Evolutionary conservation across 2,888 invertebrate species (phyloP).

Genomic region (Xylophagus ater): DNA sequence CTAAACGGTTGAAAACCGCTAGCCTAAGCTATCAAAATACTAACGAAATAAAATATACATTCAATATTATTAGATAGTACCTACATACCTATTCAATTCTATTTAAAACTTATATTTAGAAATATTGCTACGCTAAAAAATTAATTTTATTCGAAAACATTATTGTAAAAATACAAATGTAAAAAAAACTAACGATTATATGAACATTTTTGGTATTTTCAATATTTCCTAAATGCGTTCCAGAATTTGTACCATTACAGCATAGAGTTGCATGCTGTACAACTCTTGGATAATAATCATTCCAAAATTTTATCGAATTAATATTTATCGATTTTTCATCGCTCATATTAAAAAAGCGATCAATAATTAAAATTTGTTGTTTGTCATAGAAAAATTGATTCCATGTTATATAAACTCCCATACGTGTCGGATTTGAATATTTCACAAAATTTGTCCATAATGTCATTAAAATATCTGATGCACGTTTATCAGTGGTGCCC

Average conservation of each 20-base stretch:
- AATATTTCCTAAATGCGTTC: conserved; percentile 7
- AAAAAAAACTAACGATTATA: no score
- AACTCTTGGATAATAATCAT: conserved; percentile 69
- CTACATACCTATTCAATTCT: no score
- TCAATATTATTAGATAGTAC: no score
- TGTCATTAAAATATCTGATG: conserved; percentile 68
- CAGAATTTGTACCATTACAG: conserved; percentile 48
- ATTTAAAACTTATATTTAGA: no score
- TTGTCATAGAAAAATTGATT: conserved; percentile 53
- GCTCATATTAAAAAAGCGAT: conserved; percentile 67
- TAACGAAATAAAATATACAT: no score
- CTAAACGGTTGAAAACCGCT: no score
- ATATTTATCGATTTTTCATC: conserved; percentile 56
- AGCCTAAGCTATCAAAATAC: no score
- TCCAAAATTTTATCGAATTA: conserved; percentile 73
- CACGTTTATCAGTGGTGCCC: conserved; percentile 66
- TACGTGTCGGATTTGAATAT: conserved; percentile 57
- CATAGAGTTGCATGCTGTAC: conserved; percentile 61
- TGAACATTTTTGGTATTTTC: no score
- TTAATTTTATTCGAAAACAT: no score
- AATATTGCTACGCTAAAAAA: no score
- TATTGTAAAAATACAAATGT: no score
- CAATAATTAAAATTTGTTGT: conserved; percentile 62
- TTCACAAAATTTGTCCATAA: conserved; percentile 71
- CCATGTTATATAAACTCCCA: conserved; percentile 65